Percentiles rank a stretch among this genome's conserved stretches.
Conservation (phyloP, 2,797 vertebrate genomes). For the Anabas testudineus region DNA sequence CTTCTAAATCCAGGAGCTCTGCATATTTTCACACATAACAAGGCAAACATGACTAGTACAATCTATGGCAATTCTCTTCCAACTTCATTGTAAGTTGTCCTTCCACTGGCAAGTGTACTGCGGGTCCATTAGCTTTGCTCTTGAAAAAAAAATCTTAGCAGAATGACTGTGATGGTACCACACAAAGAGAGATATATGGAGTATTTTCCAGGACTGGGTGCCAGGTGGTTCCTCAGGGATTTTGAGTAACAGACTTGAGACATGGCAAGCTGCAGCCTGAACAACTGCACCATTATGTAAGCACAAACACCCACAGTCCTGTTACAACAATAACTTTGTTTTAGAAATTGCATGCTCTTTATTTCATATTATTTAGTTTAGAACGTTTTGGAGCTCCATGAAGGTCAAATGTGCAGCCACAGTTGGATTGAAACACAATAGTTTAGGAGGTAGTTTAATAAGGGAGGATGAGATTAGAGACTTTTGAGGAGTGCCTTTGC, state of each 20-base stretch:
- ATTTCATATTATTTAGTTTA: too few relatives aligned
- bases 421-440: neutral
- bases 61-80: too few relatives aligned
- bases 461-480: conserved; percentile 11
- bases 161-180: neutral
- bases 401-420: neutral
- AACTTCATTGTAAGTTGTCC: neutral
- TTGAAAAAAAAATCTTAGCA: neutral
- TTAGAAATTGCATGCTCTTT: conserved; percentile 23
- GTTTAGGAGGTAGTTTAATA: conserved; percentile 36
- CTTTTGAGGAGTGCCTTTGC: neutral
- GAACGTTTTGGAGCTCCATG: neutral
- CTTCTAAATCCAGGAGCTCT: neutral
- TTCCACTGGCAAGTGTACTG: neutral
- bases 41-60: too few relatives aligned
- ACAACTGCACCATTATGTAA: conserved; percentile 46
- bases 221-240: conserved; percentile 28
- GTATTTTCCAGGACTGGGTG: conserved; percentile 38
- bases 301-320: conserved; percentile 12
- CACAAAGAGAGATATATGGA: neutral
- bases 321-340: conserved; percentile 49
- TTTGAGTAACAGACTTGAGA: conserved; percentile 40
- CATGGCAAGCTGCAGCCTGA: conserved; percentile 66
- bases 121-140: neutral
- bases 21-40: neutral